phyloP scores from a whole-genome alignment of 2,797 vertebrate genomes.

The Sebastes kiyomatsui region DNA sequence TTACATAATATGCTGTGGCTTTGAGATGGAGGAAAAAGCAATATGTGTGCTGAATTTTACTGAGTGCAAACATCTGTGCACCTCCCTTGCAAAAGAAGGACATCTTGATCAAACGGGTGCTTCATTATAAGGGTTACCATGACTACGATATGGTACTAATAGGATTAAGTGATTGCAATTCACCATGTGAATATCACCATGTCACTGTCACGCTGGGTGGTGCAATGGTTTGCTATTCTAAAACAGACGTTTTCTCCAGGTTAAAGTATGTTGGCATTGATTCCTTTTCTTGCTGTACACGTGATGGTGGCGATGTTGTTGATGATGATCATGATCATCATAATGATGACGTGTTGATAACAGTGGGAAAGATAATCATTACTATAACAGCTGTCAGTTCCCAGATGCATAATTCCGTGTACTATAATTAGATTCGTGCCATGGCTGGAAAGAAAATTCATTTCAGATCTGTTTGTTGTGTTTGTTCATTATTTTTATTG shows the following conservation, averaged over 20 bases:
- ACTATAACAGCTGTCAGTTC: conserved; percentile 58
- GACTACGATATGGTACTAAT: conserved; percentile 60
- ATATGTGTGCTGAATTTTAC: conserved; percentile 24
- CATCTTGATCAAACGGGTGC: conserved; percentile 46
- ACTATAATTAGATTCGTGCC: conserved; percentile 43
- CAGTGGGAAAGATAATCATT: conserved; percentile 47
- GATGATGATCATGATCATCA: conserved; percentile 15
- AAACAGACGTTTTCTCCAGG: conserved; percentile 12
- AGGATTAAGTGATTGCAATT: conserved; percentile 66
- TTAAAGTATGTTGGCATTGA: neutral
- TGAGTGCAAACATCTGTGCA: conserved; percentile 52
- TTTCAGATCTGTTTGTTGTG: conserved; percentile 20
- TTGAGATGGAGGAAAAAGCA: conserved; percentile 10
- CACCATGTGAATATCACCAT: conserved; percentile 29
- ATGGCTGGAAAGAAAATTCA: conserved; percentile 31
- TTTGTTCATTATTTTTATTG: conserved; percentile 33
- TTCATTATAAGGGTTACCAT: conserved; percentile 64
- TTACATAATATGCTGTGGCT: conserved; percentile 41
- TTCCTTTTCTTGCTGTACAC: conserved; percentile 4
- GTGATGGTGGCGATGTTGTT: neutral
- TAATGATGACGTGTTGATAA: conserved; percentile 50
- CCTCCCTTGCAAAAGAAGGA: conserved; percentile 37
- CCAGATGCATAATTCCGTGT: conserved; percentile 45
- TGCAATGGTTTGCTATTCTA: neutral
- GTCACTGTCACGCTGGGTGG: conserved; percentile 31